Conservation (phyloP, 1,140 invertebrate genomes). For the Yoshiicerus persimilis region DNA sequence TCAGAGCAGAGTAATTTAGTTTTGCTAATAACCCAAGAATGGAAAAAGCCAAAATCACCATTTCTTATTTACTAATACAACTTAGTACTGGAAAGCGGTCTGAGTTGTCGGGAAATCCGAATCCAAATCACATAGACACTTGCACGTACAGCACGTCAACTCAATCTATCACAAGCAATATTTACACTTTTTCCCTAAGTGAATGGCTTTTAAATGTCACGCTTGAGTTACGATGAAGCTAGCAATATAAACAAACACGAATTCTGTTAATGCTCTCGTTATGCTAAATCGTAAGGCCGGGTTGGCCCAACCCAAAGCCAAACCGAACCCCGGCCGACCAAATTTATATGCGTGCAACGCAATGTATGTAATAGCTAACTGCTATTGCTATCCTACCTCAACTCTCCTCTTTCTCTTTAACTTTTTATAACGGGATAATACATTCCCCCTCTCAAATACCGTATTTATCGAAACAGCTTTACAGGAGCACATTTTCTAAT, state of each 20-base stretch:
- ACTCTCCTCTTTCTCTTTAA: not conserved
- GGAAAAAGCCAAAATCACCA: not conserved
- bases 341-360: not conserved
- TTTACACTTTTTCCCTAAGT: slow-evolving; percentile 12
- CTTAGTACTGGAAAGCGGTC: not conserved
- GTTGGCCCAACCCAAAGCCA: not conserved
- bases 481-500: too few relatives aligned
- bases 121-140: slow-evolving; percentile 13
- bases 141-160: slow-evolving; percentile 13
- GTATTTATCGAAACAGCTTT: too few relatives aligned
- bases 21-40: not conserved
- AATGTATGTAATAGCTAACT: not conserved
- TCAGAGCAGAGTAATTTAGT: not conserved
- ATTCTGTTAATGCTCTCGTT: not conserved
- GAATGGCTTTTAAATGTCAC: slow-evolving; percentile 8
- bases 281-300: not conserved
- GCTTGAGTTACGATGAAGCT: not conserved
- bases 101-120: not conserved
- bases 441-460: too few relatives aligned
- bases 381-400: not conserved
- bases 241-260: slow-evolving; percentile 13
- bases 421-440: not conserved
- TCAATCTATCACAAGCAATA: slow-evolving; percentile 16
- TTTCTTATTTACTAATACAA: not conserved
- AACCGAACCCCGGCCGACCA: not conserved